A percentile compares a stretch with the other conserved stretches of the same genome.
phyloP scores from a whole-genome alignment of 2,888 invertebrate genomes.

The Chrysomela aeneicollis region DNA sequence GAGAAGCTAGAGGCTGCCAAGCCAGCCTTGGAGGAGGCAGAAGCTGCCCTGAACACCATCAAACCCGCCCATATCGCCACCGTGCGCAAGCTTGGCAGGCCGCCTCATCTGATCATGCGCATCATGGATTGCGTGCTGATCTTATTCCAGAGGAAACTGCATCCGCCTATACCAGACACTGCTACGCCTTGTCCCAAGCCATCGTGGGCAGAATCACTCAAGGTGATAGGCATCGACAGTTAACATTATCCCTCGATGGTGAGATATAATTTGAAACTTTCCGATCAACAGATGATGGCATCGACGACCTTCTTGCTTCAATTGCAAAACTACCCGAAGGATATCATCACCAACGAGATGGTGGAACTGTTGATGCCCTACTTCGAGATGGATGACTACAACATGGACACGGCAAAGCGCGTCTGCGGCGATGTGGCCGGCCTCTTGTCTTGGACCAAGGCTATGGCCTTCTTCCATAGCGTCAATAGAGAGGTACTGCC shows the following conservation, averaged over 20 bases:
- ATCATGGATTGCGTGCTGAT: slow-evolving; percentile 98
- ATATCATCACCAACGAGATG: slow-evolving; percentile 96
- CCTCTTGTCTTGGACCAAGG: slow-evolving; percentile 93
- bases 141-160: slow-evolving; percentile 88
- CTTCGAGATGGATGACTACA: slow-evolving; percentile 95
- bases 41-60: slow-evolving; percentile 93
- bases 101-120: slow-evolving; percentile 96
- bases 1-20: slow-evolving; percentile 94
- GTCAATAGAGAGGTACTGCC: slow-evolving; percentile 97
- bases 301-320: slow-evolving; percentile 91
- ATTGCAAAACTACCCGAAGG: slow-evolving; percentile 94
- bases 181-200: slow-evolving; percentile 89
- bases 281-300: slow-evolving; percentile 82
- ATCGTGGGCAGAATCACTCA: slow-evolving; percentile 95
- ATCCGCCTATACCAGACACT: slow-evolving; percentile 82
- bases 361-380: slow-evolving; percentile 92
- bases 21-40: slow-evolving; percentile 95
- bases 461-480: slow-evolving; percentile 94
- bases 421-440: slow-evolving; percentile 97
- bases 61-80: slow-evolving; percentile 96
- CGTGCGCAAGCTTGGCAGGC: slow-evolving; percentile 91
- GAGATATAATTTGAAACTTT: background rate
- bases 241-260: background rate
- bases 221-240: slow-evolving; percentile 59
- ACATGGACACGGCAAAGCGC: slow-evolving; percentile 94